Conservation (phyloP, 1,140 invertebrate species). For the Mya arenaria region DNA sequence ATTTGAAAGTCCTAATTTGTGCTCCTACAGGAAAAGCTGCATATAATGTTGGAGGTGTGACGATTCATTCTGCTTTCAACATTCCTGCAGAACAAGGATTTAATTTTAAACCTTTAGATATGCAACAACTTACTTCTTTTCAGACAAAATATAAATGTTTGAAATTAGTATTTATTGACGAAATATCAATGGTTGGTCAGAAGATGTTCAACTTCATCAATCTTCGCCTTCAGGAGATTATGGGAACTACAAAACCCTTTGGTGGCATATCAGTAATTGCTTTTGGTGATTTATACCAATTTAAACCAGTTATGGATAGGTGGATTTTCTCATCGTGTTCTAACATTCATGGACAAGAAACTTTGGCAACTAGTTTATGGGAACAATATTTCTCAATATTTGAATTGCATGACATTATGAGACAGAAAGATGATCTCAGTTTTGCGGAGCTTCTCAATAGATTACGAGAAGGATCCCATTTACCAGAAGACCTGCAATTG, state of each 20-base stretch:
- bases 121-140: neutral
- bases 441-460: constrained; percentile 59
- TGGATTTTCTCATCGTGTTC: constrained; percentile 6
- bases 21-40: constrained; percentile 51
- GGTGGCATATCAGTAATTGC: constrained; percentile 55
- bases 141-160: neutral
- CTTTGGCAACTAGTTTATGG: neutral
- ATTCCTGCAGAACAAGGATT: constrained; percentile 37
- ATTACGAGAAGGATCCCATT: constrained; percentile 46
- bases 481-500: neutral
- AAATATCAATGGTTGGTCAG: constrained; percentile 35
- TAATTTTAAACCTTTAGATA: constrained; percentile 11
- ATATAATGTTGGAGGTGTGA: constrained; percentile 16
- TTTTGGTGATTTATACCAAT: constrained; percentile 56
- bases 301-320: constrained; percentile 52
- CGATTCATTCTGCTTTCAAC: constrained; percentile 15
- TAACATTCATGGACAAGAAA: neutral
- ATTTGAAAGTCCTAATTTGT: constrained; percentile 11
- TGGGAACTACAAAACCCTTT: constrained; percentile 31
- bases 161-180: constrained; percentile 51
- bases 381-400: constrained; percentile 41
- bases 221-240: constrained; percentile 45
- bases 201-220: constrained; percentile 17
- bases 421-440: constrained; percentile 57
- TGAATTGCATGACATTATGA: constrained; percentile 62